Conservation (phyloP, 2,888 invertebrate genomes). For the Nebria salina region DNA sequence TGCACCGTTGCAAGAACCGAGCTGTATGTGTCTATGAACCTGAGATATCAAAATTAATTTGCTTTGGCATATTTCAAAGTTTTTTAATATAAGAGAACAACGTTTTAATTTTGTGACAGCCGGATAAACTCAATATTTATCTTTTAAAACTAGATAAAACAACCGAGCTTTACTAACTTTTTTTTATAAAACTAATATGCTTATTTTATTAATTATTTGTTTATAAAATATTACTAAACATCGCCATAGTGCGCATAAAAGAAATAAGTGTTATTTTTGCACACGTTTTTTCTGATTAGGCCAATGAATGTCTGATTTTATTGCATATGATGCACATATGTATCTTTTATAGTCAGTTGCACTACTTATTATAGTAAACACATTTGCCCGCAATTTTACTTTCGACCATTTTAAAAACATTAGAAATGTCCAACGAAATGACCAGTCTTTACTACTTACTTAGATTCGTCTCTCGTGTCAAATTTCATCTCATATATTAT, state of each 20-base stretch:
- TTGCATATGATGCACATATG: too few relatives aligned
- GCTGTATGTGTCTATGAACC: neutral
- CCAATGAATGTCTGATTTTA: too few relatives aligned
- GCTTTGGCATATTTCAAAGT: constrained; percentile 36
- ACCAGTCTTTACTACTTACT: neutral
- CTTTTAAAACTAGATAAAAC: neutral
- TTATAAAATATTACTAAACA: too few relatives aligned
- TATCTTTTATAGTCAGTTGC: too few relatives aligned
- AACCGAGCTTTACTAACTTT: neutral
- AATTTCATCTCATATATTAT: neutral
- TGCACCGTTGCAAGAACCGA: neutral
- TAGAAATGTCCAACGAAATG: neutral
- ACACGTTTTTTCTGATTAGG: too few relatives aligned
- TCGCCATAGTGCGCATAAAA: too few relatives aligned
- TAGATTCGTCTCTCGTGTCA: too few relatives aligned
- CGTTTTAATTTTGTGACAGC: constrained; percentile 12
- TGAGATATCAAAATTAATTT: constrained; percentile 29
- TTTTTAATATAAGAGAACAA: constrained; percentile 42
- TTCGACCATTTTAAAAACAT: neutral
- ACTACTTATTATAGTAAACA: too few relatives aligned
- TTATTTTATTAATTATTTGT: too few relatives aligned
- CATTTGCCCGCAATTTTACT: too few relatives aligned
- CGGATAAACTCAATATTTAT: neutral
- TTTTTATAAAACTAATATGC: neutral
- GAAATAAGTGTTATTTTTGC: too few relatives aligned